phyloP scores from a whole-genome alignment of 2,888 invertebrate genomes.

The Drosophila hawaiiensis region DNA sequence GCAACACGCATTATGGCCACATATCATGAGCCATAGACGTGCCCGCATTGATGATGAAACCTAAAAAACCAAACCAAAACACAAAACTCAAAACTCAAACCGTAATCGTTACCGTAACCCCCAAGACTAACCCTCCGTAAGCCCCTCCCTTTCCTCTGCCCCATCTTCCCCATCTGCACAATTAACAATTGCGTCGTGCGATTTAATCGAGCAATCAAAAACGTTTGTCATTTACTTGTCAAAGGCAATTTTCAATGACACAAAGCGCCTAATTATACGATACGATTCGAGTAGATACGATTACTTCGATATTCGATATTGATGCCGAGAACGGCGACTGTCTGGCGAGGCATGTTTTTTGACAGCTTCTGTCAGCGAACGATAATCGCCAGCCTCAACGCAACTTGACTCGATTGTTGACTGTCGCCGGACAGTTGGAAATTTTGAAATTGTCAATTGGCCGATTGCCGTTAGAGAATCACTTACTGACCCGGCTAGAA shows the following conservation, averaged over 20 bases:
- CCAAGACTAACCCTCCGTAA: neutral
- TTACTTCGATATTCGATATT: slow-evolving; percentile 14
- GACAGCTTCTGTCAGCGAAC: slow-evolving; percentile 56
- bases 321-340: slow-evolving; percentile 35
- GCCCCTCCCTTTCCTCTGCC: neutral
- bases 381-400: slow-evolving; percentile 10
- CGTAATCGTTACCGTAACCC: slow-evolving; percentile 14
- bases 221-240: slow-evolving; percentile 78
- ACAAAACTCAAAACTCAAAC: slow-evolving; percentile 24
- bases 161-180: slow-evolving; percentile 30
- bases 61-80: slow-evolving; percentile 20
- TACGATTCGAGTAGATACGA: slow-evolving; percentile 20
- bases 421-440: slow-evolving; percentile 25
- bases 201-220: slow-evolving; percentile 79
- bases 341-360: slow-evolving; percentile 57
- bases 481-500: slow-evolving; percentile 1
- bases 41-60: slow-evolving; percentile 59
- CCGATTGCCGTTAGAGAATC: slow-evolving; percentile 14
- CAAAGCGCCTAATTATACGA: slow-evolving; percentile 69
- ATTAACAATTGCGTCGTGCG: slow-evolving; percentile 71
- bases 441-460: slow-evolving; percentile 36
- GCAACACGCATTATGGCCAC: slow-evolving; percentile 76
- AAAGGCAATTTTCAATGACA: slow-evolving; percentile 69
- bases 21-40: slow-evolving; percentile 66
- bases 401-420: slow-evolving; percentile 2